These are phyloP conservation scores for Hyaena hyaena DNA, from an alignment of 2,113 vertebrate species.

Conservation along the genomic window DNA sequence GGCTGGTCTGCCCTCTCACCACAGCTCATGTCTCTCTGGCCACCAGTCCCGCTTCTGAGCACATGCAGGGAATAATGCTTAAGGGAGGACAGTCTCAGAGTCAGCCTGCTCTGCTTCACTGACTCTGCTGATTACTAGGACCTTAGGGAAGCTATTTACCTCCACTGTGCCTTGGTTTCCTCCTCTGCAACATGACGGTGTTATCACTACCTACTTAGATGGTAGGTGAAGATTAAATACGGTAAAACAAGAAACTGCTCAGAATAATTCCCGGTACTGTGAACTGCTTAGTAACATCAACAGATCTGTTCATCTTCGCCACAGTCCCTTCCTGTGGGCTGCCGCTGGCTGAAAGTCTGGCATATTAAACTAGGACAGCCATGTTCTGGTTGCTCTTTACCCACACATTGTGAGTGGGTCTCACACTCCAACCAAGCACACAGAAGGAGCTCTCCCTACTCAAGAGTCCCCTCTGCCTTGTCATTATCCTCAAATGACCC, in stretches of 20 bases:
- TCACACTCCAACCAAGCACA: accelerated
- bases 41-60: neutral
- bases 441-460: neutral
- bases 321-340: neutral
- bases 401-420: neutral
- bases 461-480: accelerated
- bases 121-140: neutral
- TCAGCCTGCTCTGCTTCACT: accelerated
- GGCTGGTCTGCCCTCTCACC: neutral
- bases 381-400: accelerated
- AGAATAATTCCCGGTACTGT: neutral
- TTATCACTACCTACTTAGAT: accelerated
- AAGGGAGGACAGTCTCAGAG: neutral
- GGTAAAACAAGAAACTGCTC: neutral
- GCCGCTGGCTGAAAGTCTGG: neutral
- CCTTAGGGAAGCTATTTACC: accelerated
- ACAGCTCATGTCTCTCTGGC: neutral
- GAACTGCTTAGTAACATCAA: neutral
- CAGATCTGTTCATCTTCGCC: accelerated
- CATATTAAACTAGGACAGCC: accelerated
- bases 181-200: neutral
- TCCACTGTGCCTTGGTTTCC: neutral
- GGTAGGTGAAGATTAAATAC: neutral
- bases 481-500: accelerated
- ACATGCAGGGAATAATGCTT: accelerated